Base-by-base conservation (phyloP, 2,888 invertebrate species). In the Microctonus hyperodae region DNA sequence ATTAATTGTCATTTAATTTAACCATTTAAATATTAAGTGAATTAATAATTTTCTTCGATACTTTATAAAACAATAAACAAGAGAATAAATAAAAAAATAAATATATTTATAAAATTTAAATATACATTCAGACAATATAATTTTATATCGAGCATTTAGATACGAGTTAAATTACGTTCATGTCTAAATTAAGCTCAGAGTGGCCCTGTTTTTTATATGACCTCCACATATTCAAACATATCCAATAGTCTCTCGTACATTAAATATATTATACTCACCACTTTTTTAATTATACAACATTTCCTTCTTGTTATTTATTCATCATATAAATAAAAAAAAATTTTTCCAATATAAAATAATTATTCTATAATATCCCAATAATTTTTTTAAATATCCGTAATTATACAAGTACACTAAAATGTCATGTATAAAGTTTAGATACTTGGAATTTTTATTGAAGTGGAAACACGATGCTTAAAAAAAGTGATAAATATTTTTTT, bases 401-500 rank as follows among this genome's bases (percentile, higher is more conserved):
- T 65, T 60, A 59, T 40, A 40, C n/a, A n/a, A 16, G 7, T 20
- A 11, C 25, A n/a, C n/a, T n/a, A n/a, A n/a, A n/a, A n/a, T n/a
- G n/a, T n/a, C n/a, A n/a, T n/a, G n/a, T n/a, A n/a, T 16, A 28
- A 53, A 16, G 50, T 64, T 31, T 25, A 57, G 25, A 7, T 9
- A 1, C 16, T n/a, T 16, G 7, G 16, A 16, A 16, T 7, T 44
- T 20, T 5, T 22, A 53, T 65, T 59, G 65, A 60, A 55, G 40
- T 48, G 10, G 59, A 59, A 59, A 48, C 16, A 44, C 48, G 37
- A 59, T 59, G 48, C 57, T 57, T 25, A n/a, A n/a, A n/a, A n/a
- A 65, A 22, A 66, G 65, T 61, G 61, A 66, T 66, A 66, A 66
- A 66, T 61, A 66, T 66, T 66, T n/a, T n/a, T 60, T 66, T 35